These are phyloP conservation scores for Pachydiplax longipennis DNA, from an alignment of 2,888 invertebrate species.

Conservation along the genomic window DNA sequence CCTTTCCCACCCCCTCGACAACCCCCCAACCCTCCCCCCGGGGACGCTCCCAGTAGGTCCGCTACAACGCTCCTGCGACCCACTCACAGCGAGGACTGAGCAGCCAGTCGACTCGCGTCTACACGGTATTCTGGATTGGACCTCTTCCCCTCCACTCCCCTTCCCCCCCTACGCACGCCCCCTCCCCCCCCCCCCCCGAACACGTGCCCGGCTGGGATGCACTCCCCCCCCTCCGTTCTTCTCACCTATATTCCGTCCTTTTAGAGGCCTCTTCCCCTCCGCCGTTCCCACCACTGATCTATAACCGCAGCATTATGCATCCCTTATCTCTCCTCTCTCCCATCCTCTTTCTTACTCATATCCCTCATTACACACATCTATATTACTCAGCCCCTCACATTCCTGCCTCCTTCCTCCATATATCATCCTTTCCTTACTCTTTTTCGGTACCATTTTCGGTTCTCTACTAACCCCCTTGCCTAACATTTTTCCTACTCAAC, in stretches of 20 bases:
- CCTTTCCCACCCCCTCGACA: not conserved
- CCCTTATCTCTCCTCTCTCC: not conserved
- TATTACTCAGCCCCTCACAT: not conserved
- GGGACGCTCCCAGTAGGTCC: constrained; percentile 3
- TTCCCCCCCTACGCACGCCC: not conserved
- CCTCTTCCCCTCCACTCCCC: not conserved
- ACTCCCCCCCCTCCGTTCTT: not conserved
- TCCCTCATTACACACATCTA: not conserved
- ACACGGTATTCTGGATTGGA: not conserved
- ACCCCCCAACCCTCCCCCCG: not conserved
- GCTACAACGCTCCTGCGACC: constrained; percentile 33
- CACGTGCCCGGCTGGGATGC: not conserved
- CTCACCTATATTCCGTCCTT: constrained; percentile 8
- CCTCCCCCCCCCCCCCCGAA: not conserved
- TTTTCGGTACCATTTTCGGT: too few relatives aligned
- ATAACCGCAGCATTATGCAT: too few relatives aligned
- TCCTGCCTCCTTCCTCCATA: not conserved
- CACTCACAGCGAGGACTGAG: constrained; percentile 27
- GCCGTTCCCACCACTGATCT: not conserved
- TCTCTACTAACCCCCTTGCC: too few relatives aligned
- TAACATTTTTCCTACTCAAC: too few relatives aligned
- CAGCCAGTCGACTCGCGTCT: not conserved
- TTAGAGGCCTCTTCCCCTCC: too few relatives aligned
- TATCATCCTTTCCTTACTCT: not conserved
- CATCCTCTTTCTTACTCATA: not conserved